These are phyloP conservation scores for Brachycybe producta DNA, from an alignment of 2,888 invertebrate species.

Conservation along the genomic window DNA sequence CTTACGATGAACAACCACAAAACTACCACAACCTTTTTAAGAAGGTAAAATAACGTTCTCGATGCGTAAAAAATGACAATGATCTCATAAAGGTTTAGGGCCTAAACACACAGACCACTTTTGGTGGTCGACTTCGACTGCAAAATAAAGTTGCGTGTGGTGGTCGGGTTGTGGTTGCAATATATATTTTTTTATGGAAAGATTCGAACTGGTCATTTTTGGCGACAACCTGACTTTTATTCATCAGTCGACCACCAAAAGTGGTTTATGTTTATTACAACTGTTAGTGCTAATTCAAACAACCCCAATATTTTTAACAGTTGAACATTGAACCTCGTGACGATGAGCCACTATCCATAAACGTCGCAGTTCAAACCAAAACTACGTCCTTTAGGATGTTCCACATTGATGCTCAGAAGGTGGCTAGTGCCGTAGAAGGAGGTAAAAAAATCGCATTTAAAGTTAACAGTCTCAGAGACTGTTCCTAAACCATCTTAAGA, in stretches of 20 bases:
- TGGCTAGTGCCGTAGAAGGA: neutral
- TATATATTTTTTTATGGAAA: too few relatives aligned
- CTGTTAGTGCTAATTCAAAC: neutral
- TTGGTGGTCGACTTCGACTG: too few relatives aligned
- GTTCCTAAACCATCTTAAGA: too few relatives aligned
- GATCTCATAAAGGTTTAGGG: too few relatives aligned
- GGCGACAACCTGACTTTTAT: too few relatives aligned
- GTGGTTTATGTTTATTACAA: neutral
- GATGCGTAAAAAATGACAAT: neutral
- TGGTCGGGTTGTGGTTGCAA: too few relatives aligned
- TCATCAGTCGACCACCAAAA: too few relatives aligned
- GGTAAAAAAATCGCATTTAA: slow-evolving; percentile 1
- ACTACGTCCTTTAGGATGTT: neutral
- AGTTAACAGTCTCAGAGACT: too few relatives aligned
- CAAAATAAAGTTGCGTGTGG: too few relatives aligned
- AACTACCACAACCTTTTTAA: slow-evolving; percentile 7
- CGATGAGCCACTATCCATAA: slow-evolving; percentile 1
- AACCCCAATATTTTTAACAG: slow-evolving; percentile 5
- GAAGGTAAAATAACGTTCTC: slow-evolving; percentile 4
- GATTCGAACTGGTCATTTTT: neutral
- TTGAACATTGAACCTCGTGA: slow-evolving; percentile 4
- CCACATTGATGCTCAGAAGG: slow-evolving; percentile 7
- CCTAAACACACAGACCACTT: too few relatives aligned
- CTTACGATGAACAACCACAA: slow-evolving; percentile 6
- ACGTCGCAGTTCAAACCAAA: neutral